Evolutionary conservation across 2,888 invertebrate species (phyloP), one percentile per base, ranked within the genome.

Genomic region (Zeuzera pyrina): DNA sequence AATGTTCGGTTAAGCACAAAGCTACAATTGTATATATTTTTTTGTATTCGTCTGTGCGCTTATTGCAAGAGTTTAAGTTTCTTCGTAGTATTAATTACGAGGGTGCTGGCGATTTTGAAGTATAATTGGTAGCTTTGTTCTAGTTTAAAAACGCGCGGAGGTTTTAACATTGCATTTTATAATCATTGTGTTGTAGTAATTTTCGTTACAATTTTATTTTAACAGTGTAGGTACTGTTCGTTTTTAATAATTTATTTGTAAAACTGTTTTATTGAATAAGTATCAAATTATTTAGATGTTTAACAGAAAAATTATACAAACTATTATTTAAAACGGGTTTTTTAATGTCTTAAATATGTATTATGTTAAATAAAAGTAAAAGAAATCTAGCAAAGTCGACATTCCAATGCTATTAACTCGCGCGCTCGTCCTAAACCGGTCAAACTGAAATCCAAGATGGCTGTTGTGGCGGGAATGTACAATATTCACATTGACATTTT

Each of bases 81-180:
- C 71, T 69, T 64, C 71, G 65, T 67, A 63, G 64, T 70, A 68
- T 72, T 76, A 68, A 71, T 74, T 71, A 64, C 67, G 66, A 71
- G 64, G 63, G 64, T 64, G 66, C 63, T 53, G 52, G 57, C 57
- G 63, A 68, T 74, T 69, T 71, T 69, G 57, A 59, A 56, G 58
- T 63, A 66, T 72, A 74, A 72, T 74, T 70, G 68, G 59, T 58
- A 60, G 63, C 65, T 68, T 72, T 68, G 65, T 73, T 63, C 58
- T 42, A 49, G 46, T 53, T 47, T 53, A 53, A 50, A 49, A 52
- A 52, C 49, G 12, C 19, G n/a, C 49, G 55, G 55, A 57, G 63
- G 55, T 58, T 60, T 59, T 57, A 55, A 61, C 64, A 65, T 57
- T 49, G 47, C 49, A 47, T 46, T 49, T 14, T 8, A 15, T 15